These are phyloP conservation scores for Cololabis saira DNA, from an alignment of 2,113 vertebrate species.

Conservation along the genomic window DNA sequence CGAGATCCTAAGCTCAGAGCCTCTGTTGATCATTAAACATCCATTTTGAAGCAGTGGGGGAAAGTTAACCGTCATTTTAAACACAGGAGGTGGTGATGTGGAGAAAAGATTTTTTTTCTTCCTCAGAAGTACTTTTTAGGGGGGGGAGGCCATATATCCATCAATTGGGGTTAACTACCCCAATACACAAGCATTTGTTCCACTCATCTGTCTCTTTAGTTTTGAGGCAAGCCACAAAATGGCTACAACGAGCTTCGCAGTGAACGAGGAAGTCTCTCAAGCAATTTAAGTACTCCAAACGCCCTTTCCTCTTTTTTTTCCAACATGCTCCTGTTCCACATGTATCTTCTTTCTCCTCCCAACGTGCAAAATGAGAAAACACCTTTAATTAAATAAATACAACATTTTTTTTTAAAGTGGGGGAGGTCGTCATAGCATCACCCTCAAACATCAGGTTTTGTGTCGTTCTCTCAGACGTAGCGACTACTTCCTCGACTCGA, in stretches of 20 bases:
- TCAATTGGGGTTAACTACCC: conserved; percentile 60
- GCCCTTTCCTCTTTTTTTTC: conserved; percentile 44
- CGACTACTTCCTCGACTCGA: conserved; percentile 29
- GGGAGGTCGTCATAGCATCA: conserved; percentile 14
- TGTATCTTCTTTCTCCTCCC: conserved; percentile 10
- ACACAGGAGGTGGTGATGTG: conserved; percentile 59
- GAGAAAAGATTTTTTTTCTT: conserved; percentile 23
- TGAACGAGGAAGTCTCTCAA: conserved; percentile 44
- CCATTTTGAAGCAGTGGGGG: conserved; percentile 78
- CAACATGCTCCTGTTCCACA: neutral
- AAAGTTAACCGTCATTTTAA: conserved; percentile 80
- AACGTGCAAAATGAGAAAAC: conserved; percentile 12
- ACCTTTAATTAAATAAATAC: conserved; percentile 10
- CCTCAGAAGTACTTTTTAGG: conserved; percentile 34
- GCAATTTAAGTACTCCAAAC: conserved; percentile 49
- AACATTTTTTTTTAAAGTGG: neutral
- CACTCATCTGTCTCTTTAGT: conserved; percentile 66
- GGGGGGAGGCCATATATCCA: conserved; percentile 30
- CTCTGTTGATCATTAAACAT: conserved; percentile 80
- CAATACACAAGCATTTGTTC: conserved; percentile 59
- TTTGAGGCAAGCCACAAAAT: conserved; percentile 57
- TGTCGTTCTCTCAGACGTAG: conserved; percentile 43
- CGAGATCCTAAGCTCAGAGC: conserved; percentile 54
- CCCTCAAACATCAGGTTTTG: conserved; percentile 43
- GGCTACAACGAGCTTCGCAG: conserved; percentile 37